These are phyloP conservation scores for Stomatorhinus ivindoensis DNA, from an alignment of 2,113 vertebrate genomes.

Conservation along the genomic window DNA sequence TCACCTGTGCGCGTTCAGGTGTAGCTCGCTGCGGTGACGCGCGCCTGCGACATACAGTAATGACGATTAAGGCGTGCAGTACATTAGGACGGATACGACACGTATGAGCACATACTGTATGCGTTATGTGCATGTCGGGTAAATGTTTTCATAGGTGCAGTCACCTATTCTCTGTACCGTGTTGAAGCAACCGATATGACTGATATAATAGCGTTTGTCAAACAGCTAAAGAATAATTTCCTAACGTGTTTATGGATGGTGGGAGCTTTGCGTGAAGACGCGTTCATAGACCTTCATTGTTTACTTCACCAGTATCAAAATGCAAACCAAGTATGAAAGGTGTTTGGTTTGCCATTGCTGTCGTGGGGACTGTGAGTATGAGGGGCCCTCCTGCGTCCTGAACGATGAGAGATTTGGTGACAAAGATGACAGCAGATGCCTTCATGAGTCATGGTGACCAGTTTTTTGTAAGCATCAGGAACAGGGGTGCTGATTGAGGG, in stretches of 20 bases:
- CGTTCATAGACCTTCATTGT: background rate
- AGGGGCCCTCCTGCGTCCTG: background rate
- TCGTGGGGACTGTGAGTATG: background rate
- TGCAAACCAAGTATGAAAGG: background rate
- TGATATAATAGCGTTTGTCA: background rate
- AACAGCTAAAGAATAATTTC: background rate
- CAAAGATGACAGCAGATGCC: background rate
- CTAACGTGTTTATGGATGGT: background rate
- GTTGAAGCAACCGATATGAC: background rate
- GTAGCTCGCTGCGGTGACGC: background rate
- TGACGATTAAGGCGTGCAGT: background rate
- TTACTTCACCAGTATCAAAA: background rate
- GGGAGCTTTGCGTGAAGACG: background rate
- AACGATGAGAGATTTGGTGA: background rate
- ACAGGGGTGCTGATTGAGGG: background rate
- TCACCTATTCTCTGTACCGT: background rate
- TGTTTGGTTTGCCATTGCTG: background rate
- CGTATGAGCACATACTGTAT: background rate
- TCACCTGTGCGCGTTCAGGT: background rate
- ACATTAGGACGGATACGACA: background rate
- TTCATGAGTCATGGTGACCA: background rate
- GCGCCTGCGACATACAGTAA: background rate
- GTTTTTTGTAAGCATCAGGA: background rate
- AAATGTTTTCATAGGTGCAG: background rate
- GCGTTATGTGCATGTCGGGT: background rate